Conservation (phyloP, 2,113 vertebrate species). For the Galemys pyrenaicus region DNA sequence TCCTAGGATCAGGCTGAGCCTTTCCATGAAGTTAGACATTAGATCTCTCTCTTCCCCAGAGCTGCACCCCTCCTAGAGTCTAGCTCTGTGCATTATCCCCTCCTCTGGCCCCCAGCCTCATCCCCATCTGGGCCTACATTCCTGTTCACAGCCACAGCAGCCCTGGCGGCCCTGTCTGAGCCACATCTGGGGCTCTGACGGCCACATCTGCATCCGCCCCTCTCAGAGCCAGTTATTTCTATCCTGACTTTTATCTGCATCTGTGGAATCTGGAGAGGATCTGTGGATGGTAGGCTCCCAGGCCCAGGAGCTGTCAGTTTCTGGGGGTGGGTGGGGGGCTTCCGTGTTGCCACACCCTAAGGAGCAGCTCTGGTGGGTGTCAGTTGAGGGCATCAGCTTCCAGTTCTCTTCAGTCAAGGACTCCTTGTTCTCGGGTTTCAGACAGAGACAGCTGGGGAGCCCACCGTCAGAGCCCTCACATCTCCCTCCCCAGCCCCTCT, state of each 20-base stretch:
- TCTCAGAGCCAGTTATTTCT: slow-evolving; percentile 21
- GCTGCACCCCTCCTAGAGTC: not conserved
- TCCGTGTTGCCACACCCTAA: not conserved
- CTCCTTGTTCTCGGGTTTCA: not conserved
- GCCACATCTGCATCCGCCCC: slow-evolving; percentile 53
- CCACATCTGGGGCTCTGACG: slow-evolving; percentile 62
- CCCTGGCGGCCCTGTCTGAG: not conserved
- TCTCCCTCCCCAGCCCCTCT: not conserved
- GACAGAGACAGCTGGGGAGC: not conserved
- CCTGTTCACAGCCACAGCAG: slow-evolving; percentile 52
- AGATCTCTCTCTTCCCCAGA: slow-evolving; percentile 23
- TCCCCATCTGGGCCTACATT: slow-evolving; percentile 55
- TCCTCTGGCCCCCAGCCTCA: not conserved
- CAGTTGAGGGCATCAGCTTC: not conserved
- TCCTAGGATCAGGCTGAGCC: not conserved
- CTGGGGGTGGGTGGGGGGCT: too few relatives aligned
- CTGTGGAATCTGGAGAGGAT: slow-evolving; percentile 48
- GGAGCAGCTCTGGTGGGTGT: not conserved
- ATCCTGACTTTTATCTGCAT: slow-evolving; percentile 61
- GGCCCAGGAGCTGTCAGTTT: slow-evolving; percentile 35
- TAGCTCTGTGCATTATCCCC: not conserved
- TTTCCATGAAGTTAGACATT: not conserved
- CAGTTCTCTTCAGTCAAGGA: not conserved
- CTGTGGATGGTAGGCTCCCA: slow-evolving; percentile 1
- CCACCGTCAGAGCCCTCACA: not conserved